Evolutionary conservation across 2,113 vertebrate genomes (phyloP), one percentile per base, ranked within the genome.

Genomic region (Barbus barbus): DNA sequence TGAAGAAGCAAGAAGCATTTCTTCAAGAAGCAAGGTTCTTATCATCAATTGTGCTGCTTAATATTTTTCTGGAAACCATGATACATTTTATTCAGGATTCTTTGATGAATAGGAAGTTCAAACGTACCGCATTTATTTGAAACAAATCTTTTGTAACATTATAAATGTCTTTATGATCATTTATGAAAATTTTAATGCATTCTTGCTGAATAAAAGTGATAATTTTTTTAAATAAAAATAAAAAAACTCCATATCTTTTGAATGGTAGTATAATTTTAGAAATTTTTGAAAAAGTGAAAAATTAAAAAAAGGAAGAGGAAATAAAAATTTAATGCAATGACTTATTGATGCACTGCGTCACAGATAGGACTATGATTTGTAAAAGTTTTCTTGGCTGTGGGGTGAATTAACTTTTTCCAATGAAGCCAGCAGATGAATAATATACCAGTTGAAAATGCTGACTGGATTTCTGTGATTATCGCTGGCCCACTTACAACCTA

Each of bases 401-500:
- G 28, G 13, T 16, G 48, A 75, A 28, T 56, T n/a, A 41, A 31
- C 24, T 22, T 41, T 53, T 65, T 72, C 58, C 31, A 71, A 86
- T 78, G 75, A 82, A 84, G 46, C 26, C 16, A 20, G 78, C 38
- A 73, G n/a, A 85, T 88, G 11, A 87, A 87, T 81, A 84, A 86
- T 87, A 72, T 12, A 86, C 12, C 38, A 41, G 13, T 36, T 31
- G 20, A 88, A 81, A 86, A 72, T 65, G 67, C 85, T 78, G 88
- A 78, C 71, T 77, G 16, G 63, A 84, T 84, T 76, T 79, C 31
- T 83, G 56, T 63, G 63, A 84, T 83, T 74, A 46, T 67, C n/a
- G 9, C 48, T 84, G 84, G 31, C 84, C 86, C 83, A 84, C 88
- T 85, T 87, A 78, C 51, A 61, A 74, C 53, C 41, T 67, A 83